These are phyloP conservation scores for Hylaea fasciaria DNA, from an alignment of 2,888 invertebrate species.

Conservation along the genomic window DNA sequence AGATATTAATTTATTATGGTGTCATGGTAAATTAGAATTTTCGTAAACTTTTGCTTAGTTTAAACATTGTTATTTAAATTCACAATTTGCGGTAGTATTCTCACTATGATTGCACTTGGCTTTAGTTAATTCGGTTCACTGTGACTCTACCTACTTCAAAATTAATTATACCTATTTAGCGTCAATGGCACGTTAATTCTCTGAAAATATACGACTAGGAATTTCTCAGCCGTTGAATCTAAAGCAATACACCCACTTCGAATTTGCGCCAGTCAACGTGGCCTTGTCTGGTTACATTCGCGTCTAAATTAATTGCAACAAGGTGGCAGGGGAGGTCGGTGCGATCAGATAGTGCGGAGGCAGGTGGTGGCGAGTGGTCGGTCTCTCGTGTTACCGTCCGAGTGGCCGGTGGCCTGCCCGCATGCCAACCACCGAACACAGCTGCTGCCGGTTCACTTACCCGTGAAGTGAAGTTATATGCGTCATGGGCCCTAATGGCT, in stretches of 20 bases:
- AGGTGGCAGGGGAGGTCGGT: slow-evolving; percentile 39
- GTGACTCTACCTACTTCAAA: not conserved
- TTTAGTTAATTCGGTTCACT: not conserved
- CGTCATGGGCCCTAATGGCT: slow-evolving; percentile 55
- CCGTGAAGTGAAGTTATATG: slow-evolving; percentile 57
- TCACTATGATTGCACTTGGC: too few relatives aligned
- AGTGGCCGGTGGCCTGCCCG: slow-evolving; percentile 42
- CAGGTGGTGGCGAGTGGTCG: slow-evolving; percentile 49
- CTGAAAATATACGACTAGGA: too few relatives aligned
- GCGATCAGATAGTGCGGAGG: slow-evolving; percentile 39
- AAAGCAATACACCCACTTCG: slow-evolving; percentile 8
- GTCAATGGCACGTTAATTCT: not conserved
- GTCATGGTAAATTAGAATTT: too few relatives aligned
- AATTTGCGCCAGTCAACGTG: slow-evolving; percentile 12
- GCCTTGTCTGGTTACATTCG: slow-evolving; percentile 20
- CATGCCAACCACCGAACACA: slow-evolving; percentile 57
- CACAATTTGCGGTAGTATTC: too few relatives aligned
- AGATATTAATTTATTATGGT: not conserved
- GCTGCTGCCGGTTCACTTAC: slow-evolving; percentile 75
- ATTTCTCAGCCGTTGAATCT: not conserved
- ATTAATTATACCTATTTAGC: not conserved
- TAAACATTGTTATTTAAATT: too few relatives aligned
- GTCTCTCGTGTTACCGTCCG: slow-evolving; percentile 44
- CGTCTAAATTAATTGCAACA: slow-evolving; percentile 32
- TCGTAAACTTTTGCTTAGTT: too few relatives aligned